A percentile compares a stretch with the other conserved stretches of the same genome.
Evolutionary conservation across 2,797 vertebrate species (phyloP).

Genomic region (Cirrhinus mrigala): DNA sequence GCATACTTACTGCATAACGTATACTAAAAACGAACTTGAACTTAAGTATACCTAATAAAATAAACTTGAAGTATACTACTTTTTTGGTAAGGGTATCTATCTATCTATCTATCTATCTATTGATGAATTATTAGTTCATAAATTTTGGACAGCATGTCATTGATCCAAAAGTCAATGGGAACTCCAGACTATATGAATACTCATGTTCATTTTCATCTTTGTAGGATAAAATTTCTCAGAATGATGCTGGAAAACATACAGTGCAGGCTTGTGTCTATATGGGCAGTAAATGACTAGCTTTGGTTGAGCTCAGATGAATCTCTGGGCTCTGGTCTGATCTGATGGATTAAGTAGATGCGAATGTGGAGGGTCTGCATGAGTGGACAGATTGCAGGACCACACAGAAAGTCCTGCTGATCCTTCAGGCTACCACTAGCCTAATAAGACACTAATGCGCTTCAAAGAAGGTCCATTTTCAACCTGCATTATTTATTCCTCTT

Average conservation of each 20-base stretch:
- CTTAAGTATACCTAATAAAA: no score
- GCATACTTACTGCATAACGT: no score
- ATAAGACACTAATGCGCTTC: conserved; percentile 14
- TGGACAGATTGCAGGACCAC: conserved; percentile 15
- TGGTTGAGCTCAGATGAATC: conserved; percentile 4
- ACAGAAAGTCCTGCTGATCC: conserved; percentile 7
- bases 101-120: no score
- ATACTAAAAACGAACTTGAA: no score
- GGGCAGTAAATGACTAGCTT: conserved; percentile 9
- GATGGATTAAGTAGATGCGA: conserved; percentile 12
- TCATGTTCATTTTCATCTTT: background rate
- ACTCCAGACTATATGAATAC: background rate
- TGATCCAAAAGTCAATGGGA: background rate
- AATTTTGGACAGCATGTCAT: background rate
- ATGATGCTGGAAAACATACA: background rate
- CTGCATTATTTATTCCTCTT: background rate
- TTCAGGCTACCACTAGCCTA: conserved; percentile 14
- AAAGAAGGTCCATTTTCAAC: background rate
- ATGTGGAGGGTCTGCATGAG: background rate
- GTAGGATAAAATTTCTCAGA: background rate
- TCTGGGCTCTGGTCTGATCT: background rate
- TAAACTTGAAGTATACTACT: no score
- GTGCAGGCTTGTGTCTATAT: background rate
- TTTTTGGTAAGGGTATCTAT: no score
- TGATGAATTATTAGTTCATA: no score